phyloP scores from a whole-genome alignment of 2,113 vertebrate species.

The Sphyrna mokarran region DNA sequence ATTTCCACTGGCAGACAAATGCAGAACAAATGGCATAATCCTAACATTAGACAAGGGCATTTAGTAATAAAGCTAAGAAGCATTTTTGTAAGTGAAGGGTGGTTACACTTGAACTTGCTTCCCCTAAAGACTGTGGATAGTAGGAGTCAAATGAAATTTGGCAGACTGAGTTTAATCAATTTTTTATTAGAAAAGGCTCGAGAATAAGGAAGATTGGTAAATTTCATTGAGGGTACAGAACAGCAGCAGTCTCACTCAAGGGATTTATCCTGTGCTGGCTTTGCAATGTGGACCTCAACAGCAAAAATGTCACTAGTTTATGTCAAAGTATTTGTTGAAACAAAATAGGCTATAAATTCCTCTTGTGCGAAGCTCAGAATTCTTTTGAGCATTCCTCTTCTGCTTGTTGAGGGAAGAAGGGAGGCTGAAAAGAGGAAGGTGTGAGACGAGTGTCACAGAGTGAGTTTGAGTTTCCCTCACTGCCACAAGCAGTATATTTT shows the following conservation, averaged over 20 bases:
- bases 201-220: background rate
- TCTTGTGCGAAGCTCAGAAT: background rate
- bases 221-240: background rate
- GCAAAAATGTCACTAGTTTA: background rate
- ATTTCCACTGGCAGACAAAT: background rate
- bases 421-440: background rate
- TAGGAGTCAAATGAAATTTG: background rate
- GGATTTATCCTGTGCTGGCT: background rate
- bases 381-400: background rate
- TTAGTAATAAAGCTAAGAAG: background rate
- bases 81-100: background rate
- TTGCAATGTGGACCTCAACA: background rate
- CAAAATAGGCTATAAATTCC: background rate
- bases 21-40: background rate
- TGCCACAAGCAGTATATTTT: too few relatives aligned
- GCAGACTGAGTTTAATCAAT: background rate
- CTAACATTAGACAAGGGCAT: background rate
- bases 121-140: background rate
- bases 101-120: background rate
- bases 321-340: background rate
- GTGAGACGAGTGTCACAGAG: too few relatives aligned
- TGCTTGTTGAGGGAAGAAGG: background rate
- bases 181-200: background rate
- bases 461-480: too few relatives aligned
- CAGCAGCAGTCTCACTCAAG: background rate